Base-by-base conservation (phyloP, 2,113 vertebrate species). In the Furnarius figulus region DNA sequence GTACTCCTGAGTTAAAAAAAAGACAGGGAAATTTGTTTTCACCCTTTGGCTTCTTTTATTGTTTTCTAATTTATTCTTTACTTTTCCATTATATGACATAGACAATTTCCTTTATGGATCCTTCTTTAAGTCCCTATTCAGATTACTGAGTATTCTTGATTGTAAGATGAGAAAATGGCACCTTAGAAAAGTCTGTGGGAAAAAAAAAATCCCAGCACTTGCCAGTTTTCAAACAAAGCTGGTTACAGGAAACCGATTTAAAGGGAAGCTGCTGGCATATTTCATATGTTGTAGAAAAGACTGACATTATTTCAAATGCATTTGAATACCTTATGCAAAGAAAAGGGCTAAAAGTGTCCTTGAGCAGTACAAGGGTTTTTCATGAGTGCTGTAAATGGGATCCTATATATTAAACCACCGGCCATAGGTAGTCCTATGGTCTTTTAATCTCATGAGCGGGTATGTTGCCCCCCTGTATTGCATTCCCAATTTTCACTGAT, bases 181-280 rank as follows among this genome's bases (percentile, higher is more conserved):
- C 56, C 47, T 92, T 58, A 91, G 73, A 82, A 79, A 72, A 86
- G 33, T 91, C 81, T 77, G 18, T 39, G 70, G 81, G 40, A 6
- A 44, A 65, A 89, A 83, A 92, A 95, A 85, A 50, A 90, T 44
- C n/a, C 71, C 82, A 77, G 59, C 31, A 42, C 20, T 85, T 97
- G 89, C 58, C 85, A 94, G 92, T 94, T 85, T 96, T 87, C 93
- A 96, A 97, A 97, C 96, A 96, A 97, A 95, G 91, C 95, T 96
- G 58, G 70, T 90, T 83, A 30, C 39, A 76, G 78, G 62, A 80
- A 90, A 93, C 73, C 7, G 16, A 91, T 96, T 97, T 96, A 84
- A 83, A 94, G 93, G 91, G 76, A 88, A 92, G 80, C 71, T 95
- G 79, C 52, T 53, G 61, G 39, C 55, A 78, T 96, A 79, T 96